Conservation (phyloP, 2,113 vertebrate species). For the Coturnix japonica region DNA sequence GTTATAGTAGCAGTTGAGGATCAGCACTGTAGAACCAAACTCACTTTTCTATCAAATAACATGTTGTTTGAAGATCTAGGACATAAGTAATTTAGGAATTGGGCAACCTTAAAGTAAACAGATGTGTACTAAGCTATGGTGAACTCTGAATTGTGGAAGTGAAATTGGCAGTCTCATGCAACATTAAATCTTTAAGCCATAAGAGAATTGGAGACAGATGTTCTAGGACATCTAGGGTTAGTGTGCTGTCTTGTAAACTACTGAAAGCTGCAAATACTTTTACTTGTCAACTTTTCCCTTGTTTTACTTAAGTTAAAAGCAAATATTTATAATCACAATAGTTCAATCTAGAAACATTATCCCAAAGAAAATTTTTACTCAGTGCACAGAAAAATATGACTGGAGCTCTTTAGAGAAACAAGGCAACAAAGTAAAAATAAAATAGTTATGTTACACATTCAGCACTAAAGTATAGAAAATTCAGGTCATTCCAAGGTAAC, state of each 20-base stretch:
- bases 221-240: background rate
- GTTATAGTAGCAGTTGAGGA: background rate
- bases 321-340: fast-evolving
- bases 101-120: background rate
- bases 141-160: background rate
- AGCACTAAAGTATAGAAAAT: background rate
- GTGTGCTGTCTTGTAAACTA: background rate
- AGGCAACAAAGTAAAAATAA: background rate
- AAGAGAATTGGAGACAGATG: background rate
- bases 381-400: background rate
- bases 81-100: too few relatives aligned
- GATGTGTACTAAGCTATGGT: background rate
- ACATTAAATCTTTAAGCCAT: background rate
- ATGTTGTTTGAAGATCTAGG: background rate
- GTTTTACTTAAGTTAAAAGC: background rate
- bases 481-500: background rate
- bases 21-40: background rate
- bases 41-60: background rate
- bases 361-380: background rate
- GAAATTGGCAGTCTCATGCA: background rate
- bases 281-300: background rate
- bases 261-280: background rate
- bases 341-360: background rate
- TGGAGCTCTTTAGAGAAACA: background rate
- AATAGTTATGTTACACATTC: background rate